These are phyloP conservation scores for Dromas ardeola DNA, from an alignment of 2,113 vertebrate species.

Conservation along the genomic window DNA sequence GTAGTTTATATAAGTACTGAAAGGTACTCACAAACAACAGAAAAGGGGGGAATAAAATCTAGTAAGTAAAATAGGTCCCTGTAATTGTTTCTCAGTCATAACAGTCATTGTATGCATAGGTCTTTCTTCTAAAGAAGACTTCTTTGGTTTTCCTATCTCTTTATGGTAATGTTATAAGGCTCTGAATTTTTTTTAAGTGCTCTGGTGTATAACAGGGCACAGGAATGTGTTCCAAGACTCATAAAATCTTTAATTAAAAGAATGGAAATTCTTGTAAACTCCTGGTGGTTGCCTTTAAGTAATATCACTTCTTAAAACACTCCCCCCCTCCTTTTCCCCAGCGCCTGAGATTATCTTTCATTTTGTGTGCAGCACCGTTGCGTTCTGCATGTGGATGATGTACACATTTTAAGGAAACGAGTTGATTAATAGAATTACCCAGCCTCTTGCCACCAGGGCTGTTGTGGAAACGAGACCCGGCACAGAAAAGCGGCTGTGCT, in stretches of 20 bases:
- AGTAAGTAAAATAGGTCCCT: background rate
- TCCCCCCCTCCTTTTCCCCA: background rate
- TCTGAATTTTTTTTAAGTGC: background rate
- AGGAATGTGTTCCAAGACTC: slow-evolving; percentile 52
- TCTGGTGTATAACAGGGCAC: slow-evolving; percentile 29
- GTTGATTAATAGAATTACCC: background rate
- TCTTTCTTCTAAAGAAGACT: background rate
- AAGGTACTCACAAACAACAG: background rate
- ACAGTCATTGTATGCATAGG: background rate
- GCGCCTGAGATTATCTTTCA: background rate
- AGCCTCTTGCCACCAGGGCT: background rate
- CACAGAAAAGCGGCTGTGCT: background rate
- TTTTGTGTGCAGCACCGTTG: background rate
- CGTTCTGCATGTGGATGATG: background rate
- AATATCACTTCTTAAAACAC: slow-evolving; percentile 24
- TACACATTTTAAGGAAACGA: background rate
- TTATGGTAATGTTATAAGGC: background rate
- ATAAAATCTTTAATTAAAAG: slow-evolving; percentile 71
- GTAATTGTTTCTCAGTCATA: background rate
- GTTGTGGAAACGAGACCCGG: background rate
- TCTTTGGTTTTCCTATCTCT: slow-evolving; percentile 11
- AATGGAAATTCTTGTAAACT: slow-evolving; percentile 62
- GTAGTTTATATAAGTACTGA: background rate
- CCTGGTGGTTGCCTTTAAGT: slow-evolving; percentile 51
- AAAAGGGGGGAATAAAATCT: background rate